Conservation (phyloP, 2,888 invertebrate species). For the Noctua janthina region DNA sequence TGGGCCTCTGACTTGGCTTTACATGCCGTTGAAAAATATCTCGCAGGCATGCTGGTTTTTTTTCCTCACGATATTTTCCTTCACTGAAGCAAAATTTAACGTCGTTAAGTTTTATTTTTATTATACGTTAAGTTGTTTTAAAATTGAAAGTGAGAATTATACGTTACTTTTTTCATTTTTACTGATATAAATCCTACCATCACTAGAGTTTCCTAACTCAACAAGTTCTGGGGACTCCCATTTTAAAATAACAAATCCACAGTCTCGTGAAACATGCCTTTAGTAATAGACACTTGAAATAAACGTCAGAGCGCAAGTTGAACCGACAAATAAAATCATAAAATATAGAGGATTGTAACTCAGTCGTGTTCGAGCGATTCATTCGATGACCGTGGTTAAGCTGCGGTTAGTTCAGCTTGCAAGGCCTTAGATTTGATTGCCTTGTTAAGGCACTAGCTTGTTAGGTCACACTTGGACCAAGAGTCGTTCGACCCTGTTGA, state of each 20-base stretch:
- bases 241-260: constrained; percentile 10
- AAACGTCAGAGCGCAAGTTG: constrained; percentile 26
- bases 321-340: constrained; percentile 55
- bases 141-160: too few species aligned
- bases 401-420: constrained; percentile 57
- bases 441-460: constrained; percentile 61
- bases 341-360: constrained; percentile 49
- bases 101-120: too few species aligned
- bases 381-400: constrained; percentile 53
- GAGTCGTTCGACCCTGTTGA: constrained; percentile 52
- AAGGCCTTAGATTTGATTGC: constrained; percentile 60
- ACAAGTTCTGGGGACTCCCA: background rate
- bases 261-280: constrained; percentile 10
- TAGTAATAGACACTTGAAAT: constrained; percentile 23
- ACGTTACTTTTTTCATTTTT: too few species aligned
- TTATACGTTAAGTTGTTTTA: too few species aligned
- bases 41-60: too few species aligned
- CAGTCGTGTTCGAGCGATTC: constrained; percentile 52
- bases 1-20: too few species aligned
- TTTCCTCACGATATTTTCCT: too few species aligned
- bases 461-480: constrained; percentile 57
- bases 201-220: background rate
- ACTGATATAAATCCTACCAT: too few species aligned
- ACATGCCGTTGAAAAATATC: too few species aligned
- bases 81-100: too few species aligned